Evolutionary conservation across 2,113 vertebrate species (phyloP).

Genomic region (Catagonus wagneri): DNA sequence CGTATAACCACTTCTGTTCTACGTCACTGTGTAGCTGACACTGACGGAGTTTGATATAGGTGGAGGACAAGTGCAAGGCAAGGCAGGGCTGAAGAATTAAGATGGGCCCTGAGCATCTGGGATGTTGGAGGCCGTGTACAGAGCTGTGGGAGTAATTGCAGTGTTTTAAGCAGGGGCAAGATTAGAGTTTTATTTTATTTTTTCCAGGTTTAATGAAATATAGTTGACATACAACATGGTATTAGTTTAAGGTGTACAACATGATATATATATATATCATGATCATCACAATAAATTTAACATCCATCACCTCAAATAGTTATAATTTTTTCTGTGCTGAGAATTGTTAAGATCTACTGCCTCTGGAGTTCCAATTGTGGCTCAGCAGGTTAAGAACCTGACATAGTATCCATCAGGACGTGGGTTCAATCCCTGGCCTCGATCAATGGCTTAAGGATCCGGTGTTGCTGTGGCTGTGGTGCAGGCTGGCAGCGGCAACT

Average conservation of each 20-base stretch:
- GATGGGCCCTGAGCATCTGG: not conserved
- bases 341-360: not conserved
- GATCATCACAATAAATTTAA: not conserved
- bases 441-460: too few species aligned
- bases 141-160: too few species aligned
- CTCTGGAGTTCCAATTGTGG: not conserved
- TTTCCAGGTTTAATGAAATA: not conserved
- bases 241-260: not conserved
- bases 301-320: not conserved
- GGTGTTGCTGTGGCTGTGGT: too few species aligned
- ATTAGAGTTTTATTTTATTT: not conserved
- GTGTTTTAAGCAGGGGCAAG: not conserved
- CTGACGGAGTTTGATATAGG: not conserved
- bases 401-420: too few species aligned
- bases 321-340: not conserved
- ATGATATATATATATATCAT: not conserved
- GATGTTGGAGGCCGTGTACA: not conserved
- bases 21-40: not conserved
- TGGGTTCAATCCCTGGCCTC: too few species aligned
- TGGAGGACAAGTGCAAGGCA: too few species aligned
- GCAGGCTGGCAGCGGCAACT: too few species aligned
- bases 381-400: too few species aligned
- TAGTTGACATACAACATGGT: not conserved
- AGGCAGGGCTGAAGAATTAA: not conserved
- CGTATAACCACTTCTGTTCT: not conserved